phyloP scores from a whole-genome alignment of 2,888 invertebrate species.

The Phyllotreta striolata region DNA sequence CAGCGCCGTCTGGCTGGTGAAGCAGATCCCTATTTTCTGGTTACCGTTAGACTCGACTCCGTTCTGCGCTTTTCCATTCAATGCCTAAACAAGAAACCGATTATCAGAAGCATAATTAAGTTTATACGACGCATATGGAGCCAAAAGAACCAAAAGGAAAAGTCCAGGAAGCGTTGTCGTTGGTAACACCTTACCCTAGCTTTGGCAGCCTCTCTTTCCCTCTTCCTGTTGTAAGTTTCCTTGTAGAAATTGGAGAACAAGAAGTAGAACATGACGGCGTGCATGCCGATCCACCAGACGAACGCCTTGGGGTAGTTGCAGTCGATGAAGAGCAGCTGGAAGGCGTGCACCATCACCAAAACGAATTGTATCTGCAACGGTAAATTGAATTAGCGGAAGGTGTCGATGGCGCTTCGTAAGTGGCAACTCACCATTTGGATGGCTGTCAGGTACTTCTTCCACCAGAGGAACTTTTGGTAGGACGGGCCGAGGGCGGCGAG shows the following conservation, averaged over 20 bases:
- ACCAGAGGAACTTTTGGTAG: conserved; percentile 90
- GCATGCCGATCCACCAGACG: conserved; percentile 90
- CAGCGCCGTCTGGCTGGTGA: conserved; percentile 56
- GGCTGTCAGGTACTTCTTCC: conserved; percentile 93
- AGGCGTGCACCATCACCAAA: conserved; percentile 86
- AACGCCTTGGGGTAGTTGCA: conserved; percentile 91
- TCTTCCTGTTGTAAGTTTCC: conserved; percentile 71
- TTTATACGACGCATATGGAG: not conserved
- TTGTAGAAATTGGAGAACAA: conserved; percentile 93
- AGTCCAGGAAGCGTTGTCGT: not conserved
- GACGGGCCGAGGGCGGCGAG: conserved; percentile 89
- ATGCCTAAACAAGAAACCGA: conserved; percentile 17
- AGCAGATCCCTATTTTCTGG: conserved; percentile 54
- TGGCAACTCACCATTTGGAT: conserved; percentile 81
- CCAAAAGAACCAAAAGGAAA: not conserved
- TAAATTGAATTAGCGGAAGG: not conserved
- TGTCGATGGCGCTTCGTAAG: not conserved
- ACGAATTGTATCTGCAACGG: conserved; percentile 80
- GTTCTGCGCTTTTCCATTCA: conserved; percentile 17
- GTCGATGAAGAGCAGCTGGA: conserved; percentile 86
- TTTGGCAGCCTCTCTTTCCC: conserved; percentile 37
- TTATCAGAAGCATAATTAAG: not conserved
- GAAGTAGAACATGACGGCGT: conserved; percentile 92
- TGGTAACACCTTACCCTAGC: conserved; percentile 36
- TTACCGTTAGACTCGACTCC: conserved; percentile 38